Base-by-base conservation (phyloP, 1,140 invertebrate genomes). In the Hypsibius dujardini region DNA sequence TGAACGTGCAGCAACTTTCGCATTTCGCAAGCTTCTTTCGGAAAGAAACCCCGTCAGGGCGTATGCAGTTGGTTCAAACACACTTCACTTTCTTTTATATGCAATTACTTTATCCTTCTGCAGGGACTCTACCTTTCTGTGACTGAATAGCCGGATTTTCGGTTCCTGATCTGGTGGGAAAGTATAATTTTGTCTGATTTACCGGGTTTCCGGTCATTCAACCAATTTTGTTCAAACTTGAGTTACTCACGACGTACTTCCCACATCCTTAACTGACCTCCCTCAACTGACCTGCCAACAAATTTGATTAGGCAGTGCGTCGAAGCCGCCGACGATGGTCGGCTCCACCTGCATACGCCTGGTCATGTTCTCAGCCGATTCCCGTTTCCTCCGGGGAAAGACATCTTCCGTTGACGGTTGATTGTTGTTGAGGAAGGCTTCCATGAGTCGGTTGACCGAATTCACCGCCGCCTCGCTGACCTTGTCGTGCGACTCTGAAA, bases 301-400 rank as follows among this genome's bases (percentile, higher is more conserved):
- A 45, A 67, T 67, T 67, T 67, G 62, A 42, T 67, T 67, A 3
- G 12, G 62, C 42, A 67, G 12, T 7, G 62, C 62, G 45, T 67
- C 62, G 3, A 42, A 67, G 12, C 62, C 62, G 7, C 62, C 62
- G 42, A 67, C 62, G 45, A 67, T 45, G 62, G 62, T 67, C 50
- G 50, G 50, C 7, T 12, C 50, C 50, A 56, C 50, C n/a, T 56
- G 7, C 50, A 56, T 28, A 28, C 28, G 28, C 28, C 28, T 28
- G 28, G 28, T 28, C 28, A 28, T 28, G 28, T 28, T 28, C 28
- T 28, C 28, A 28, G 28, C 28, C 28, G 28, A 28, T 28, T 28
- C 28, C 28, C 28, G 28, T 28, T 28, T 28, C 28, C 28, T 28
- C 28, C 28, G 62, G 45, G 45, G 12, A 67, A 67, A 15, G 62